phyloP scores from a whole-genome alignment of 2,888 invertebrate genomes.

The Thymelicus lineola region DNA sequence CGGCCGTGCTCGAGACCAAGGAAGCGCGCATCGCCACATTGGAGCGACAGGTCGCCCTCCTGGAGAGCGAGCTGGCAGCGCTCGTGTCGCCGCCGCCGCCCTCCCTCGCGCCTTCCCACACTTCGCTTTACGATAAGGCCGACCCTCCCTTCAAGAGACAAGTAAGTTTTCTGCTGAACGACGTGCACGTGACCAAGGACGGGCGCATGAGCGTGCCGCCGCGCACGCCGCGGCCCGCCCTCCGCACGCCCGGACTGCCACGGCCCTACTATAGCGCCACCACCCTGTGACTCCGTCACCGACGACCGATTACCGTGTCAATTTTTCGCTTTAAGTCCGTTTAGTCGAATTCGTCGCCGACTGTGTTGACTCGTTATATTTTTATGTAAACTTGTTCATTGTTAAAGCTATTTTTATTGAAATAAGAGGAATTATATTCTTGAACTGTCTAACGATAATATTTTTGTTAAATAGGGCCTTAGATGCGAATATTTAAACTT shows the following conservation, averaged over 20 bases:
- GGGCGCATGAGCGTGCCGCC: slow-evolving; percentile 82
- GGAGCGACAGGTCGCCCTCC: slow-evolving; percentile 92
- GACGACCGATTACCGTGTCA: slow-evolving; percentile 71
- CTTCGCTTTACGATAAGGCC: slow-evolving; percentile 87
- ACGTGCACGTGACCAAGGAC: slow-evolving; percentile 91
- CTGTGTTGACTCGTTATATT: slow-evolving; percentile 79
- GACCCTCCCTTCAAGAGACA: slow-evolving; percentile 90
- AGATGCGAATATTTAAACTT: slow-evolving; percentile 64
- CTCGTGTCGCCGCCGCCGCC: slow-evolving; percentile 81
- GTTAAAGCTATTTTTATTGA: slow-evolving; percentile 82
- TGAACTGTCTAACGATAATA: slow-evolving; percentile 75
- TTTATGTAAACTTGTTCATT: slow-evolving; percentile 82
- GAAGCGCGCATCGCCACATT: slow-evolving; percentile 94
- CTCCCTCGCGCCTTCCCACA: slow-evolving; percentile 82
- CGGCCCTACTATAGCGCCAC: slow-evolving; percentile 68
- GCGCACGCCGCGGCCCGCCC: slow-evolving; percentile 54
- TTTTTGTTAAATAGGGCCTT: slow-evolving; percentile 83
- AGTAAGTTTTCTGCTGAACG: slow-evolving; percentile 94
- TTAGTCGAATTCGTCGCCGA: slow-evolving; percentile 73
- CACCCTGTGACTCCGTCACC: slow-evolving; percentile 67
- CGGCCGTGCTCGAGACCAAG: slow-evolving; percentile 93
- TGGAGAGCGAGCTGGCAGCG: slow-evolving; percentile 90
- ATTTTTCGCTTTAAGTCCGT: slow-evolving; percentile 82
- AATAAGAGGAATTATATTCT: slow-evolving; percentile 80
- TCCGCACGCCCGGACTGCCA: slow-evolving; percentile 48